These are phyloP conservation scores for Cnemophilus loriae DNA, from an alignment of 2,113 vertebrate species.

Conservation along the genomic window DNA sequence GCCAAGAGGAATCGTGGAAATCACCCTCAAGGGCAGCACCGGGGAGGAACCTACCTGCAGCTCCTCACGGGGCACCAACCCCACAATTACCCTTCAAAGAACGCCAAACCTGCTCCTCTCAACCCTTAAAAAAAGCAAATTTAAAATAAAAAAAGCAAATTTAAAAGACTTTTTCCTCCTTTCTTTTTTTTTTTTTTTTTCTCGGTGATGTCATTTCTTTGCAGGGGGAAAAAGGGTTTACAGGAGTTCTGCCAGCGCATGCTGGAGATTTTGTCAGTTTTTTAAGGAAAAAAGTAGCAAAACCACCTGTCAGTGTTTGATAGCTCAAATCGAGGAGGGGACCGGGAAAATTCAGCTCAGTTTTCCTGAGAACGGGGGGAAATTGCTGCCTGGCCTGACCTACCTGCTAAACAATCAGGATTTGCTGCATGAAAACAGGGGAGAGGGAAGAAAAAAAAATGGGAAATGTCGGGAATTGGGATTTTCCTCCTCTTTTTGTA, in stretches of 20 bases:
- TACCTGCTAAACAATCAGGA: neutral
- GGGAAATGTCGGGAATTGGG: neutral
- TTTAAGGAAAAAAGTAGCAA: neutral
- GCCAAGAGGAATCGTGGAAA: neutral
- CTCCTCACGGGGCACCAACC: neutral
- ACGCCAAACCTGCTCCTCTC: neutral
- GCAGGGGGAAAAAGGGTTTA: neutral
- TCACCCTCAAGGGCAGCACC: neutral
- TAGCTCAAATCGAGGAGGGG: neutral
- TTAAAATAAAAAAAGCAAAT: neutral
- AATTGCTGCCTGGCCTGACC: neutral
- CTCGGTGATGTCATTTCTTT: neutral
- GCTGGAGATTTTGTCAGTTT: neutral
- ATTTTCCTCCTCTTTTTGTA: neutral
- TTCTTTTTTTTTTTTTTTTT: too few relatives aligned
- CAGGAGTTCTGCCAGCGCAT: neutral
- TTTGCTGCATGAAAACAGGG: neutral
- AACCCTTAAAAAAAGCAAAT: neutral
- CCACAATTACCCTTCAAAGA: neutral
- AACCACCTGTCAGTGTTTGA: neutral
- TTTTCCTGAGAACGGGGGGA: neutral
- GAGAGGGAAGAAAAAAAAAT: neutral
- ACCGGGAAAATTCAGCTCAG: neutral
- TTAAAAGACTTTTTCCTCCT: neutral
- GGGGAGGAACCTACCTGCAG: neutral